These are phyloP conservation scores for Drosophila eohydei DNA, from an alignment of 2,888 invertebrate species.

Conservation along the genomic window DNA sequence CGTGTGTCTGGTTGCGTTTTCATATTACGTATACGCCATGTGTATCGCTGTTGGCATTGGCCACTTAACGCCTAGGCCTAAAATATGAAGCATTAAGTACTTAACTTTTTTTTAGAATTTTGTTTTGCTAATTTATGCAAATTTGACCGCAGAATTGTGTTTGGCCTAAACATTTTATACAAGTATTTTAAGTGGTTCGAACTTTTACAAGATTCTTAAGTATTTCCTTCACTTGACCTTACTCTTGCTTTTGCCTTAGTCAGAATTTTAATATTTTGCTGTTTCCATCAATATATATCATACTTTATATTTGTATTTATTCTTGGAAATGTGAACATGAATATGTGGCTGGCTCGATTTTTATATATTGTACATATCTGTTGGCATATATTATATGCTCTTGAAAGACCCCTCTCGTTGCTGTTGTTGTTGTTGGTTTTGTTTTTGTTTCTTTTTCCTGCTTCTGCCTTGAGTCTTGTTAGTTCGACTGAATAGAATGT, in stretches of 20 bases:
- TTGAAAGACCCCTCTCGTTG: not conserved
- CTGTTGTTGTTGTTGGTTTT: constrained; percentile 7
- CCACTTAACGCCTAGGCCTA: constrained; percentile 34
- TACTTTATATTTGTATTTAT: constrained; percentile 38
- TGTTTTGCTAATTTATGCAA: constrained; percentile 24
- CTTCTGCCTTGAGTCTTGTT: not conserved
- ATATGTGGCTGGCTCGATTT: constrained; percentile 18
- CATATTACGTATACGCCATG: constrained; percentile 75
- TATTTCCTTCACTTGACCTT: constrained; percentile 48
- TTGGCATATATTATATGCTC: constrained; percentile 4
- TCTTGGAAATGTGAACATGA: constrained; percentile 49
- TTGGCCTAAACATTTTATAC: constrained; percentile 12
- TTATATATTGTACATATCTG: constrained; percentile 10
- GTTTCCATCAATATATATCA: constrained; percentile 11
- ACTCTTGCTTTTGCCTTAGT: constrained; percentile 51
- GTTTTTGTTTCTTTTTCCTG: not conserved
- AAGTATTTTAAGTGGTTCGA: constrained; percentile 36
- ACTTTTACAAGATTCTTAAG: not conserved
- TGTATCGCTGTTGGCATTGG: constrained; percentile 59
- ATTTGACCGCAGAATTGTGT: not conserved
- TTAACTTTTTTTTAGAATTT: constrained; percentile 17
- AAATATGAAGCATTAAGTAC: constrained; percentile 21
- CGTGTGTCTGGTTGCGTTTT: constrained; percentile 28
- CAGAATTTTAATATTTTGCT: constrained; percentile 43
- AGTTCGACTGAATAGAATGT: not conserved